Evolutionary conservation across 2,797 vertebrate genomes (phyloP).

Genomic region (Galaxias olidus): DNA sequence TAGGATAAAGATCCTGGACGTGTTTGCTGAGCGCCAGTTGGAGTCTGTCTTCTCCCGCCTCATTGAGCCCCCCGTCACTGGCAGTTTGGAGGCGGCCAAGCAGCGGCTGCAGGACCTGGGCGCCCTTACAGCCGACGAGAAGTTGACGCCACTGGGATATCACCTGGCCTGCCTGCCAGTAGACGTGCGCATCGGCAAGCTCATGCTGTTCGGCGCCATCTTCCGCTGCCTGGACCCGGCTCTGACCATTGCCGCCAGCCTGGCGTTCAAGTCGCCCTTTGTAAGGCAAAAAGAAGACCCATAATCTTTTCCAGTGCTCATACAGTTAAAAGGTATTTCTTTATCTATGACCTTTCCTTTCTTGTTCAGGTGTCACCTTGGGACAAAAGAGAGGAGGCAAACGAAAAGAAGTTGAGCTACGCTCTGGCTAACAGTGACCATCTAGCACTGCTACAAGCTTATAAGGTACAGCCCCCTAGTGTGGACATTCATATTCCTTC

Average conservation of each 20-base stretch:
- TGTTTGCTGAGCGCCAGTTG: slow-evolving; percentile 83
- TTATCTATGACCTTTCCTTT: slow-evolving; percentile 1
- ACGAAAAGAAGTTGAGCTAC: slow-evolving; percentile 90
- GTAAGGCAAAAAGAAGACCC: slow-evolving; percentile 55
- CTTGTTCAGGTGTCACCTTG: slow-evolving; percentile 90
- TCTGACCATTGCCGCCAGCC: slow-evolving; percentile 94
- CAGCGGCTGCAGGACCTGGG: slow-evolving; percentile 89
- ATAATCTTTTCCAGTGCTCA: too few relatives aligned
- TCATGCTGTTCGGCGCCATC: slow-evolving; percentile 96
- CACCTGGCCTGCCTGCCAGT: slow-evolving; percentile 96
- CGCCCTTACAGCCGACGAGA: slow-evolving; percentile 86
- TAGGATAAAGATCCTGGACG: slow-evolving; percentile 95
- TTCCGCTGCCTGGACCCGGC: slow-evolving; percentile 97
- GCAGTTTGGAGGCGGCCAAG: slow-evolving; percentile 84
- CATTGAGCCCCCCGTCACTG: slow-evolving; percentile 85
- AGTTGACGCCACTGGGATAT: slow-evolving; percentile 93
- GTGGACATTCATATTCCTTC: too few relatives aligned
- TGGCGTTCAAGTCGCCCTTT: slow-evolving; percentile 89
- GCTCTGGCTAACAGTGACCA: slow-evolving; percentile 93
- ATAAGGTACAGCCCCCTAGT: too few relatives aligned
- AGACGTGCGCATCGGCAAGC: slow-evolving; percentile 95
- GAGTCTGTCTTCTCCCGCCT: slow-evolving; percentile 88
- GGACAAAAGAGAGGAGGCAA: slow-evolving; percentile 96
- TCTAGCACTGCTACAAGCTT: slow-evolving; percentile 90
- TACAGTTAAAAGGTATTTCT: not conserved